Evolutionary conservation across 2,888 invertebrate genomes (phyloP).

Genomic region (Bugula neritina): DNA sequence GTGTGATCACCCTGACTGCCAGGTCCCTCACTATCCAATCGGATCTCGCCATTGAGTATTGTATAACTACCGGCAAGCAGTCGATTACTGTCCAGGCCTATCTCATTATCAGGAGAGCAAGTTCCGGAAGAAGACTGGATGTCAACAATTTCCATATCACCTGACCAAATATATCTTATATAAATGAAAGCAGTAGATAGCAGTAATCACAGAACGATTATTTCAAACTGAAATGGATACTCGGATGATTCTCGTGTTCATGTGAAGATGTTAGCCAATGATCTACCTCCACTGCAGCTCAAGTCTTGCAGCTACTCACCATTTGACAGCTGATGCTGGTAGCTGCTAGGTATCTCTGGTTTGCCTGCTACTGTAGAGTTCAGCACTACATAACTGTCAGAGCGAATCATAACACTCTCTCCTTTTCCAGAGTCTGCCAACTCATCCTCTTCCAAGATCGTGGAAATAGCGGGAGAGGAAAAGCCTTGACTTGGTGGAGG

Average conservation of each 20-base stretch:
- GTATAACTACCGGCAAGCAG: conserved; percentile 13
- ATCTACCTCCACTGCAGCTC: no score
- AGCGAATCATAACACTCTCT: neutral
- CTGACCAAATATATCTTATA: no score
- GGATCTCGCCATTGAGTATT: conserved; percentile 23
- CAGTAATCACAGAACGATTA: no score
- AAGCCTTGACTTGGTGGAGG: neutral
- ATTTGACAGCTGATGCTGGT: no score
- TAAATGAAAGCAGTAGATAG: no score
- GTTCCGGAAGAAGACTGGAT: neutral
- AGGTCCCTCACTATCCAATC: neutral
- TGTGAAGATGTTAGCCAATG: no score
- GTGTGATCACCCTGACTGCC: neutral
- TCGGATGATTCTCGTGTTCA: no score
- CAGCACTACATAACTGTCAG: neutral
- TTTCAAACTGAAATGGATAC: no score
- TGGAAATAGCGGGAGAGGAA: neutral
- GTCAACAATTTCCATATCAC: no score
- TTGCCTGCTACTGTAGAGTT: neutral
- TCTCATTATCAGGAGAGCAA: neutral
- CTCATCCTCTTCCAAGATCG: conserved; percentile 24
- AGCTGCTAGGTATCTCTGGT: neutral
- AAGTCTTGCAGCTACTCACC: no score
- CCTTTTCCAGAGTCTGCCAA: conserved; percentile 29
- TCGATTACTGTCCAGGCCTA: conserved; percentile 1